Percentiles rank a stretch among this genome's conserved stretches.
Evolutionary conservation across 2,113 vertebrate genomes (phyloP).

Genomic region (Malurus alboscapulatus): DNA sequence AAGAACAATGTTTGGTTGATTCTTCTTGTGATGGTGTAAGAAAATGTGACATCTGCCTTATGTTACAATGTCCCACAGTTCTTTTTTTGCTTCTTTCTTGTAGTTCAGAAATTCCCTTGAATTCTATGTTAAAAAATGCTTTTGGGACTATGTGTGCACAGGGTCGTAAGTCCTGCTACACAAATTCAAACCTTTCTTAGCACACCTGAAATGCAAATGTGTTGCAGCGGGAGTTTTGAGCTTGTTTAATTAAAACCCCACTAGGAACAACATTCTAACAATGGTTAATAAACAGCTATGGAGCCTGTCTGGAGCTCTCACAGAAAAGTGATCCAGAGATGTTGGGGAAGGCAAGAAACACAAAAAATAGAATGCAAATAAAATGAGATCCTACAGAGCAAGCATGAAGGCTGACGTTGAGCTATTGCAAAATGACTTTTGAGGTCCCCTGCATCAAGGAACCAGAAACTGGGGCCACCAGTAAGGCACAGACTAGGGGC

Average conservation of each 20-base stretch:
- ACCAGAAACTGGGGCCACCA: background rate
- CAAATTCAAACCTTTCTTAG: background rate
- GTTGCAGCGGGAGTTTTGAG: background rate
- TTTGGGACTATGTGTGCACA: accelerated
- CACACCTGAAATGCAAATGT: background rate
- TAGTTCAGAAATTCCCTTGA: background rate
- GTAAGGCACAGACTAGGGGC: accelerated
- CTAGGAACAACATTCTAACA: background rate
- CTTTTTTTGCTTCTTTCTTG: background rate
- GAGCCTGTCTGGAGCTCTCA: background rate
- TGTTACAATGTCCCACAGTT: background rate
- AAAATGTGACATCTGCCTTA: background rate
- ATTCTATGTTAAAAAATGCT: background rate
- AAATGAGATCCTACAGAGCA: background rate
- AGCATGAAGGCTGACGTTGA: background rate
- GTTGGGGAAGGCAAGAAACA: background rate
- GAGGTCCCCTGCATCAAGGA: background rate
- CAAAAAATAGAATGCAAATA: accelerated
- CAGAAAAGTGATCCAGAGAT: background rate
- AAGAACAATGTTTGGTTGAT: background rate
- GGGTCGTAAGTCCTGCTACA: background rate
- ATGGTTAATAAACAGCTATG: background rate
- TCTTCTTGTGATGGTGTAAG: background rate
- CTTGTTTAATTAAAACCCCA: background rate
- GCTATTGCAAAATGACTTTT: background rate